Percentiles rank a stretch among this genome's conserved stretches.
Conservation (phyloP, 2,888 invertebrate genomes). For the Ormia ochracea region DNA sequence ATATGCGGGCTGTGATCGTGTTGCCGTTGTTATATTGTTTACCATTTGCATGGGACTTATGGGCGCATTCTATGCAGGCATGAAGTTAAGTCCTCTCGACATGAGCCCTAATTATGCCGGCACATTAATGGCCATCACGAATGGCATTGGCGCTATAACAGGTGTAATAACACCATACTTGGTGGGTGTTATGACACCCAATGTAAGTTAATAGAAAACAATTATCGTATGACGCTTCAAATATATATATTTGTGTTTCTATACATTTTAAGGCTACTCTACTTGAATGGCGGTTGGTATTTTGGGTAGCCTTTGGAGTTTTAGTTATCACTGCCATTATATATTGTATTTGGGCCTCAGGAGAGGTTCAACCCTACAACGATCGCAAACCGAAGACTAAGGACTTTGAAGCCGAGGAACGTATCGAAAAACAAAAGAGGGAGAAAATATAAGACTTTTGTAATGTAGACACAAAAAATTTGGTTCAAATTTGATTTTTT, state of each 20-base stretch:
- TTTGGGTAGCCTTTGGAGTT: slow-evolving; percentile 87
- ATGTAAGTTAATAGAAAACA: slow-evolving; percentile 78
- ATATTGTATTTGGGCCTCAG: slow-evolving; percentile 84
- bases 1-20: slow-evolving; percentile 82
- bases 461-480: neutral
- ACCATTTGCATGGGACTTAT: slow-evolving; percentile 83
- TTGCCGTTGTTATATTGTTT: slow-evolving; percentile 80
- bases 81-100: slow-evolving; percentile 84
- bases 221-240: neutral
- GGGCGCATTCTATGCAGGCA: slow-evolving; percentile 84
- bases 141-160: slow-evolving; percentile 84
- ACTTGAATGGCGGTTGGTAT: slow-evolving; percentile 85
- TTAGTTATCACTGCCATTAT: slow-evolving; percentile 82
- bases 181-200: slow-evolving; percentile 82
- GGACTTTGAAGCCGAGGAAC: slow-evolving; percentile 61
- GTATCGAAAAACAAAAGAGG: slow-evolving; percentile 45
- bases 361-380: slow-evolving; percentile 87
- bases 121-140: slow-evolving; percentile 83
- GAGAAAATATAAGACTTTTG: slow-evolving; percentile 60
- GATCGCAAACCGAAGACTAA: slow-evolving; percentile 56
- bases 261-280: slow-evolving; percentile 79
- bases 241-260: no score
- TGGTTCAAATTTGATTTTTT: neutral
- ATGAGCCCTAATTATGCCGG: slow-evolving; percentile 82
- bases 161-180: slow-evolving; percentile 84